Evolutionary conservation across 2,888 invertebrate species (phyloP).

Genomic region (Agonopterix arenella): DNA sequence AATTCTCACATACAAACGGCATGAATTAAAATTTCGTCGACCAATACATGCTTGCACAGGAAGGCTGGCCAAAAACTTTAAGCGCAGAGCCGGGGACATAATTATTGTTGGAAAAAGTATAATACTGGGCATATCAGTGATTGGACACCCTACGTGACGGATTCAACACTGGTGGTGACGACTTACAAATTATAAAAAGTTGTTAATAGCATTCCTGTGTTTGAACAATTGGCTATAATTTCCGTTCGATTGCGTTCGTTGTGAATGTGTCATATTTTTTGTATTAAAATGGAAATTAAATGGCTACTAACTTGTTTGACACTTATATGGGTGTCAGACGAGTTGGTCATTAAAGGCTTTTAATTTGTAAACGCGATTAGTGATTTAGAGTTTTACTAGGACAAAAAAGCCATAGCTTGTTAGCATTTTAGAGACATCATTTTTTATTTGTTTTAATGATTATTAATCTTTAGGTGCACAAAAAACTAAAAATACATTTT

Average conservation of each 20-base stretch:
- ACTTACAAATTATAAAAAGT: conserved; percentile 31
- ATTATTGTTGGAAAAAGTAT: conserved; percentile 5
- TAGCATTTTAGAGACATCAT: too few species aligned
- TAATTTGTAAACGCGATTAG: too few species aligned
- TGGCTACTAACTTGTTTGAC: too few species aligned
- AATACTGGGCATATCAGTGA: not conserved
- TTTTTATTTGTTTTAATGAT: too few species aligned
- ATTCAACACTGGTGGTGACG: conserved; percentile 45
- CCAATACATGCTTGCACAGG: not conserved
- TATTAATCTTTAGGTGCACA: too few species aligned
- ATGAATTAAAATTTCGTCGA: not conserved
- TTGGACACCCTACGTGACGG: conserved; percentile 24
- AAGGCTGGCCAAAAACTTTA: conserved; percentile 2
- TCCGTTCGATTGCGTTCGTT: conserved; percentile 1
- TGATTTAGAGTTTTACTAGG: too few species aligned
- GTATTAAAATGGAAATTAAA: too few species aligned
- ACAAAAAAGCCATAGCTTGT: too few species aligned
- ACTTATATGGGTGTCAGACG: too few species aligned
- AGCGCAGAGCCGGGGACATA: not conserved
- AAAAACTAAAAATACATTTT: too few species aligned
- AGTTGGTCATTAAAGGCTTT: not conserved
- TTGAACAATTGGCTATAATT: conserved; percentile 35
- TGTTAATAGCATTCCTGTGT: conserved; percentile 37
- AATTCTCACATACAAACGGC: not conserved
- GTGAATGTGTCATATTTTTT: too few species aligned